Evolutionary conservation across 2,113 vertebrate species (phyloP), one percentile per base, ranked within the genome.

Genomic region (Plecturocebus donacophilus): DNA sequence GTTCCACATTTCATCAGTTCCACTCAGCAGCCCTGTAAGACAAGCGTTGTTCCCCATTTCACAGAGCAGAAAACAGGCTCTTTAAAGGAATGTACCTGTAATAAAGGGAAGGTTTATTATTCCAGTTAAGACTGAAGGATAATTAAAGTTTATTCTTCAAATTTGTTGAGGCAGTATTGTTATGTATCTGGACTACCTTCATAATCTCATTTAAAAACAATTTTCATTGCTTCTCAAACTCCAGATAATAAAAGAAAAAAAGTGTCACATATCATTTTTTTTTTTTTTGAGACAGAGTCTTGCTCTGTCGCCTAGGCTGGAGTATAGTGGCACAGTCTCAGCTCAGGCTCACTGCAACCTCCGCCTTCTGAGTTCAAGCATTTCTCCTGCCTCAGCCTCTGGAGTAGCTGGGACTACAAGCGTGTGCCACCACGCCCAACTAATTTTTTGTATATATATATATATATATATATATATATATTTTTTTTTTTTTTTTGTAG

Each of bases 181-280:
- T 71, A 90, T 58, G 61, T 68, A 85, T 42, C 87, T 92, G 17
- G 38, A 76, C 10, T 68, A 68, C 21, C 40, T 58, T 86, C 56
- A 79, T 32, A 96, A 68, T 87, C 23, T 87, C 35, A 47, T 2
- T 95, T 52, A 86, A 92, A 94, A 88, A 56, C 25, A 68, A 10
- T 73, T 96, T 87, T 58, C 35, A 81, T 83, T 95, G 42, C 38
- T 93, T 90, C 82, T 97, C 56, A 85, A 90, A 71, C n/a, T 80
- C 25, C 42, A 94, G 9, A 85, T 87, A 94, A 95, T 49, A 86
- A 89, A 87, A 71, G 6, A 45, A 23, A 61, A 85, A 90, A 40
- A 94, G 16, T 30, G 13, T 76, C 75, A 66, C 9, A 17, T 49
- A 47, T 20, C 40, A 80, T 70, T 58, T 58, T 58, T 61, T 61